Base-by-base conservation (phyloP, 2,113 vertebrate genomes). In the Sander vitreus region DNA sequence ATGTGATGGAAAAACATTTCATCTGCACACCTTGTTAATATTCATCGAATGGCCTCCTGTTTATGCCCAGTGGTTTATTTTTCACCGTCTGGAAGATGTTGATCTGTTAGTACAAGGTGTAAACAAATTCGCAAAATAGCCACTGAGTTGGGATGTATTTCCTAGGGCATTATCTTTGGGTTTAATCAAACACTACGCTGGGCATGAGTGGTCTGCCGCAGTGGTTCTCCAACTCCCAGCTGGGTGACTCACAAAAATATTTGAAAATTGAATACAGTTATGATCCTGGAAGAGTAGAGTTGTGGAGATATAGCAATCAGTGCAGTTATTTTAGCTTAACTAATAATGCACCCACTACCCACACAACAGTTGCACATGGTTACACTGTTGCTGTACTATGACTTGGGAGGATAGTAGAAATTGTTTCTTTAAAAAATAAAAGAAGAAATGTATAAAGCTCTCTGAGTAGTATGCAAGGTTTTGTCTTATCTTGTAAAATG, bases 1-100 rank as follows among this genome's bases (percentile, higher is more conserved):
- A 62, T 78, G 14, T 53, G 8, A 73, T 54, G 1, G 2, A 43
- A 62, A 51, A 55, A 27, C 47, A n/a, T 21, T 76, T n/a, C 39
- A 45, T 60, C 65, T 11, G 27, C 82, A n/a, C 74, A 58, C 19
- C 57, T 73, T 73, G 54, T 71, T 74, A 71, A 64, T 63, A 84
- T 72, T 70, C 25, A 63, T 4, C 33, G 6, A 80, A 50, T 65
- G 7, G 3, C 80, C 21, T 63, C 3, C 7, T 71, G 30, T 63
- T 74, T 19, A 39, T 57, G 51, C 62, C 50, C 10, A 15, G 25
- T 39, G 65, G 62, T 43, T 77, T 76, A 53, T 59, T 72, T 72
- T 50, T 69, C 53, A 75, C 65, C 0, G 0, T 66, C 13, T 0
- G 48, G 67, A 75, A 76, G 53, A 64, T 72, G 23, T 51, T 83